Evolutionary conservation across 2,113 vertebrate species (phyloP), one percentile per base, ranked within the genome.

Genomic region (Panurus biarmicus): DNA sequence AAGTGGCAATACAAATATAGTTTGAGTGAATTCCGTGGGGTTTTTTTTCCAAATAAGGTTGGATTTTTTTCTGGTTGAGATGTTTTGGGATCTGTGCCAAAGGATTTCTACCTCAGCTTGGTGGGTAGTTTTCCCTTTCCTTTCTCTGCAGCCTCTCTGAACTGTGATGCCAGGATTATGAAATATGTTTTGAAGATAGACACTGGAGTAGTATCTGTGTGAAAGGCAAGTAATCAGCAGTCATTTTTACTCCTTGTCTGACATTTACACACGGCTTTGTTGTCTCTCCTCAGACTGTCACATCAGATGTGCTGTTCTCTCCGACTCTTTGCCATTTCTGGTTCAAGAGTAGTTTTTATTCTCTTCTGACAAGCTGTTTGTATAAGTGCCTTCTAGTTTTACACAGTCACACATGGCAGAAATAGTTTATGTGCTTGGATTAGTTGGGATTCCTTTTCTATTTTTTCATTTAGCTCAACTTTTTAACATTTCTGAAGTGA

Each of bases 21-120:
- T 74, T 93, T 42, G 12, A 53, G 31, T 17, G 5, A 84, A 94
- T 74, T 90, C 76, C 73, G 18, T 69, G 72, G 11, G 5, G 1
- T 69, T 81, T 66, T 62, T 24, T 87, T 85, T n/a, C 92, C 89
- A 77, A 93, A 74, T 92, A 93, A 92, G 87, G 75, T 78, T 83
- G 58, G 64, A 47, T 45, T 67, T 67, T 88, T 72, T 84, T 56
- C 40, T 80, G 40, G 8, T 85, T 67, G 85, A 75, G 86, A 75
- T 35, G 3, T 65, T 79, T 95, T 54, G 56, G 79, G 54, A 58
- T 85, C 66, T 90, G 62, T 96, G 85, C 87, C 91, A 95, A 60
- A 81, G 89, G 78, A 72, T 71, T 84, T 72, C 62, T 87, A 77
- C 84, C 80, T 95, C 70, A 50, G 44, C 50, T 67, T 87, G 17